Evolutionary conservation across 2,888 invertebrate genomes (phyloP), one percentile per base, ranked within the genome.

Genomic region (Tinea trinotella): DNA sequence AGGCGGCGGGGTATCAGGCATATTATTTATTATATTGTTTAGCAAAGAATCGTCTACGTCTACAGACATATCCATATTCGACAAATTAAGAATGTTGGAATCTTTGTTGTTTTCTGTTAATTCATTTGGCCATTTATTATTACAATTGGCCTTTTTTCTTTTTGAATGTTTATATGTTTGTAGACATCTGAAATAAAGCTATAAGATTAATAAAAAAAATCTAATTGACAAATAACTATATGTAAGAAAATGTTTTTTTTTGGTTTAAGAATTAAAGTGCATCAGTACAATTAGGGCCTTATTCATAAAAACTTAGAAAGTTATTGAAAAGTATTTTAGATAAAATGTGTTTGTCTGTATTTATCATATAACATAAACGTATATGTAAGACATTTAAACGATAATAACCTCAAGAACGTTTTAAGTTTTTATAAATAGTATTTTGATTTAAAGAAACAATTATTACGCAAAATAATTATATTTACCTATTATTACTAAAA

Each of bases 11-110:
- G 3, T 4, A 18, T 50, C 50, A 24, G 50, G 50, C 1, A 50
- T 50, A 24, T 22, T 13, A 12, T 50, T 24, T 13, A 50, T 22
- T 18, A 50, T 24, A 9, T 50, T 18, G 24, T 50, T 24, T n/a
- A 50, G 12, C 1, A 50, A 2, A 12, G 50, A 22, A 18, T 50
- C 50, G 13, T 50, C 50, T 9, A 12, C 50, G 13, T 50, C 50
- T 9, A 12, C 24, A n/a, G 50, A 50, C 10, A 17, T 18, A 19
- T 46, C 46, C 17, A 17, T 17, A 46, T 7, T 46, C 18, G 46
- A 46, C 10, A 46, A 17, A 46, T 46, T 19, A n/a, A 19, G n/a
- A 1, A 6, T 6, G 1, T 10, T 46, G 3, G 46, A 46, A 15
- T 44, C 13, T 44, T 44, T 15, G 17, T 44, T 17, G 4, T 12